A percentile compares a stretch with the other conserved stretches of the same genome.
phyloP scores from a whole-genome alignment of 35 echinoderm and acorn worm species.

The Apostichopus parvimensis region DNA sequence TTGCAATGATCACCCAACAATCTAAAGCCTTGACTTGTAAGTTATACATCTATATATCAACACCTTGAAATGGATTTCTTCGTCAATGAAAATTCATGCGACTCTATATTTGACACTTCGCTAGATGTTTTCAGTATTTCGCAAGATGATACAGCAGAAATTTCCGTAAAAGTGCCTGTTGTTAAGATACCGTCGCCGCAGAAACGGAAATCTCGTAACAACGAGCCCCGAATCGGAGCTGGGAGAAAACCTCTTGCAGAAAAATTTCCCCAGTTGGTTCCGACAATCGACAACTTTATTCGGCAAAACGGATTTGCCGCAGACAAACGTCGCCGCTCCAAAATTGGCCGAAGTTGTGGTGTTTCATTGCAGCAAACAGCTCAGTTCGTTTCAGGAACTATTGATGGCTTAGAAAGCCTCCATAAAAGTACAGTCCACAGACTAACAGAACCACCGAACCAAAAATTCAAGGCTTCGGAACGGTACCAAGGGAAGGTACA shows the following conservation, averaged over 20 bases:
- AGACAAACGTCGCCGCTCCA: conserved; percentile 18
- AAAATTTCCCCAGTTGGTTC: conserved; percentile 45
- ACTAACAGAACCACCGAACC: neutral
- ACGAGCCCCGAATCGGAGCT: conserved; percentile 7
- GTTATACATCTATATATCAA: neutral
- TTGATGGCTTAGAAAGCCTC: too few relatives aligned
- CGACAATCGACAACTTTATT: conserved; percentile 20
- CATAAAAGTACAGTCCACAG: too few relatives aligned
- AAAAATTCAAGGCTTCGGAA: neutral
- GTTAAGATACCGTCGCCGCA: neutral
- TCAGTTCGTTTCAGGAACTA: too few relatives aligned
- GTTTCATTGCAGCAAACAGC: too few relatives aligned
- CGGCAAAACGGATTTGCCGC: conserved; percentile 45
- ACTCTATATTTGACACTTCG: conserved; percentile 16
- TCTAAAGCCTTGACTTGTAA: too few relatives aligned
- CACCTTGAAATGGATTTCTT: too few relatives aligned
- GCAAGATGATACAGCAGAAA: neutral
- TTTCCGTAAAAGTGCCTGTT: conserved; percentile 8
- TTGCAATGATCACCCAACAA: too few relatives aligned
- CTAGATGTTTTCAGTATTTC: neutral
- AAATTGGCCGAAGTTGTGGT: conserved; percentile 33
- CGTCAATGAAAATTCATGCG: neutral
- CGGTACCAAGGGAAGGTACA: conserved; percentile 37
- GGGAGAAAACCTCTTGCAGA: conserved; percentile 24
- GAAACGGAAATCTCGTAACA: neutral